phyloP scores from a whole-genome alignment of 2,113 vertebrate species.

The Regulus satrapa region DNA sequence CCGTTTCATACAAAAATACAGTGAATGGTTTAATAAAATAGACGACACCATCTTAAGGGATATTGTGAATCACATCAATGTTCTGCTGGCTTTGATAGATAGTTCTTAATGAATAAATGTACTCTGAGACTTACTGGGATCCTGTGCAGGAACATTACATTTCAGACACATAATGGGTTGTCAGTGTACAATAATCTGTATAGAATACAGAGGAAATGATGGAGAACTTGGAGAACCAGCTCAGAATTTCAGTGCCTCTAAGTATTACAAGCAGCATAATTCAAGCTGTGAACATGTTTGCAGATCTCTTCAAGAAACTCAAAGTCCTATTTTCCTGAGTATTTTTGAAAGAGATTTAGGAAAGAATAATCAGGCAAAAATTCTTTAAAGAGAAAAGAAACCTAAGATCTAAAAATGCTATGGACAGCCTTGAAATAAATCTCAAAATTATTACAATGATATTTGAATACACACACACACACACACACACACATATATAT shows the following conservation, averaged over 20 bases:
- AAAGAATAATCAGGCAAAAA: background rate
- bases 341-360: background rate
- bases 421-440: background rate
- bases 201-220: background rate
- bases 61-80: constrained; percentile 56
- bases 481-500: background rate
- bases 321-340: background rate
- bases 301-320: background rate
- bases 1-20: constrained; percentile 21
- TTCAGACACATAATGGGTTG: background rate
- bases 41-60: constrained; percentile 46
- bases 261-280: background rate
- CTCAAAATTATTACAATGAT: background rate
- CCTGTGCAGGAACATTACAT: background rate
- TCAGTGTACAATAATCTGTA: background rate
- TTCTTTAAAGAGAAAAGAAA: background rate
- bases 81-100: background rate
- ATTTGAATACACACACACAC: too few relatives aligned
- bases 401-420: background rate
- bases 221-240: background rate
- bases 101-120: background rate
- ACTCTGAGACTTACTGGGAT: background rate
- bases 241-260: background rate
- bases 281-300: background rate
- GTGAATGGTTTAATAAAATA: constrained; percentile 55